A percentile compares a stretch with the other conserved stretches of the same genome.
These are phyloP conservation scores for Terrapene triunguis DNA, from an alignment of 2,113 vertebrate species.

Conservation along the genomic window DNA sequence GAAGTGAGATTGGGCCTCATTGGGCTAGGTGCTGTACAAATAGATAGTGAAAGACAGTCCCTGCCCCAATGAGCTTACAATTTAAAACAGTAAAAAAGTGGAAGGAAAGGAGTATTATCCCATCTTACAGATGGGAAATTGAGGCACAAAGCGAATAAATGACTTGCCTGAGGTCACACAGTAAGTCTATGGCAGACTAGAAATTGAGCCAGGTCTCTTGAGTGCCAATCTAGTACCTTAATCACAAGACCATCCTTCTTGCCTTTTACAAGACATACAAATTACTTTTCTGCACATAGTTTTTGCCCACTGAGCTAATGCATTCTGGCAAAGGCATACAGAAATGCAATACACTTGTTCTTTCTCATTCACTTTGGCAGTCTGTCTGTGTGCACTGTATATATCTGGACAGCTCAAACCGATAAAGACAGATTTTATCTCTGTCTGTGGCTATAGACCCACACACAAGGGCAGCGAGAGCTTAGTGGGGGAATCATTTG, in stretches of 20 bases:
- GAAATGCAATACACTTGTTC: background rate
- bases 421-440: constrained; percentile 24
- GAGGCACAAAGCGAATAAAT: background rate
- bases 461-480: background rate
- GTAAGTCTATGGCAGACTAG: background rate
- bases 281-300: background rate
- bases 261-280: background rate
- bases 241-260: background rate
- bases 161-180: background rate
- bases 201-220: background rate
- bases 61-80: background rate
- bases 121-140: background rate
- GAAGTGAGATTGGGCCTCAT: background rate
- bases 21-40: background rate
- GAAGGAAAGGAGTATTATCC: background rate
- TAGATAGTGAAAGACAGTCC: background rate
- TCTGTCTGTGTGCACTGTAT: background rate
- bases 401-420: background rate
- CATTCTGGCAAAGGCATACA: background rate
- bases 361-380: background rate
- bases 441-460: background rate
- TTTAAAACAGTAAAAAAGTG: background rate
- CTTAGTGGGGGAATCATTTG: constrained; percentile 46
- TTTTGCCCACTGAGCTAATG: background rate
- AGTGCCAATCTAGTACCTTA: background rate